Evolutionary conservation across 2,797 vertebrate genomes (phyloP), one percentile per base, ranked within the genome.

Genomic region (Pantherophis vulpinus): DNA sequence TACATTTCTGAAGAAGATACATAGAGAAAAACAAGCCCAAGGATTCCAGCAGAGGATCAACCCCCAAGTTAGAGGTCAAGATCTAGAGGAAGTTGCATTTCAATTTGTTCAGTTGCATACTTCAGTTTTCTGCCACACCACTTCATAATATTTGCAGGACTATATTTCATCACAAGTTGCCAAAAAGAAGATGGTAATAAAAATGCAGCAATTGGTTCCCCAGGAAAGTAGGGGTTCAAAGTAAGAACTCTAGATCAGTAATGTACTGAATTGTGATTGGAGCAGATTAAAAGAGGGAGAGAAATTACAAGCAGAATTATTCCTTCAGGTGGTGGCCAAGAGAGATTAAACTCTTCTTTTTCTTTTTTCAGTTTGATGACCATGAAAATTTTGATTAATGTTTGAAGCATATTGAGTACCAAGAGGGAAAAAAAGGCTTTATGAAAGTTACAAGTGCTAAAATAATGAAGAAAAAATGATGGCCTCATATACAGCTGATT

Each of bases 311-410:
- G n/a, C 55, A 79, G 60, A 61, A 32, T 27, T 58, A 18, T 47
- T 87, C n/a, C 55, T 83, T 56, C 56, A 83, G n/a, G 32, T 66
- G 42, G 54, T 86, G 47, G 11, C 2, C 20, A 23, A 63, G 74
- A 20, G 23, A 54, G n/a, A 87, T 70, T 58, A 23, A 87, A 55
- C 12, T 55, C 51, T 51, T 51, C 47, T 51, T 7, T 51, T 37
- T 89, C 83, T 29, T 86, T 83, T 60, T 89, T 37, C 58, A 92
- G n/a, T 54, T 29, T 86, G n/a, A 90, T 90, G 32, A 90, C 32
- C n/a, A 58, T 56, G 23, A 61, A 90, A 47, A 29, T n/a, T 63
- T 90, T 90, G 92, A 90, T 90, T 93, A 58, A 86, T 92, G 51
- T 63, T 42, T 86, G 59, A 90, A 87, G 54, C 89, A 59, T 29